Conservation (phyloP, 2,888 invertebrate species). For the Cataglyphis altisquamis region DNA sequence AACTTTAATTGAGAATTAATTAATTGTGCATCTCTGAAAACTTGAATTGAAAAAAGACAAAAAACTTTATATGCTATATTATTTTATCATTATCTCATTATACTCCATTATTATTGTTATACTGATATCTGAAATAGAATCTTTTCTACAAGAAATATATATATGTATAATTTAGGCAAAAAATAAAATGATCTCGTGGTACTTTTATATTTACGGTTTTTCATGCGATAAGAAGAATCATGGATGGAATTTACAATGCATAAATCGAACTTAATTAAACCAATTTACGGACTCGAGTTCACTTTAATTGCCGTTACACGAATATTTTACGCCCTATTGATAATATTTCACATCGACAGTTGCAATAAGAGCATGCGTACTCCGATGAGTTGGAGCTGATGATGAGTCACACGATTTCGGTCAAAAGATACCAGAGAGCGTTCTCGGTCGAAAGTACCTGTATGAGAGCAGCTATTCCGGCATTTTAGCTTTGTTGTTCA, state of each 20-base stretch:
- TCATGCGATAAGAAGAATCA: not conserved
- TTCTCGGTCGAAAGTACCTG: not conserved
- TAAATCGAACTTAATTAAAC: not conserved
- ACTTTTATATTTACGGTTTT: not conserved
- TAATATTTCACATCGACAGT: not conserved
- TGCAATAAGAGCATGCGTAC: not conserved
- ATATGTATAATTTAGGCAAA: not conserved
- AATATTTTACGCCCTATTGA: slow-evolving; percentile 6
- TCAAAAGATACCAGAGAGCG: not conserved
- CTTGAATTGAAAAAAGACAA: not conserved
- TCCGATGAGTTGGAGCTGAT: not conserved
- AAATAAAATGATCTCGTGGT: not conserved
- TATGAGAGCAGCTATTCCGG: too few species aligned
- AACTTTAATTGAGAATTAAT: not conserved
- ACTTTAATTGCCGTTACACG: not conserved
- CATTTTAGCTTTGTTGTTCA: not conserved
- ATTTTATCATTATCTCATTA: not conserved
- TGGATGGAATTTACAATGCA: not conserved
- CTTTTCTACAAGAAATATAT: not conserved
- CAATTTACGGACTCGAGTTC: not conserved
- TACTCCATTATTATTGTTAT: not conserved
- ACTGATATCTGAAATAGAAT: not conserved
- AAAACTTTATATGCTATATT: not conserved
- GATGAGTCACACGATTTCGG: not conserved
- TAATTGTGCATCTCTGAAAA: not conserved